Percentiles rank a stretch among this genome's conserved stretches.
phyloP scores from a whole-genome alignment of 2,797 vertebrate species.

The Sebastiscus tertius region DNA sequence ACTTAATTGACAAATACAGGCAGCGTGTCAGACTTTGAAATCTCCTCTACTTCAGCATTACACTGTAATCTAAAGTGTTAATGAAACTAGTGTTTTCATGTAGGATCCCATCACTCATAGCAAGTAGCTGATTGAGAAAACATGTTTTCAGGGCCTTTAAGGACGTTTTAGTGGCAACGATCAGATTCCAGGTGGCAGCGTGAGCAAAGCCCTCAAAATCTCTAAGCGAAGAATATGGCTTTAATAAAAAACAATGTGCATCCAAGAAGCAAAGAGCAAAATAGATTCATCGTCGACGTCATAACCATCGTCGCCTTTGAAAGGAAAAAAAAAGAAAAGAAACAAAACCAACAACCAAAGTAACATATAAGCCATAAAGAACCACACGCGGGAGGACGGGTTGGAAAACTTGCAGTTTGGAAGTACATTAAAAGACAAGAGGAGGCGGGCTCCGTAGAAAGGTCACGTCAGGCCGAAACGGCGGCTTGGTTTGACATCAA shows the following conservation, averaged over 20 bases:
- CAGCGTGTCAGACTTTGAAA: not conserved
- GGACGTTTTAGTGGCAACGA: not conserved
- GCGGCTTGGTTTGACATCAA: conserved; percentile 67
- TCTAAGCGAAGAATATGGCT: conserved; percentile 82
- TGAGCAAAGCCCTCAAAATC: conserved; percentile 44
- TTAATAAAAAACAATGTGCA: conserved; percentile 79
- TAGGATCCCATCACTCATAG: not conserved
- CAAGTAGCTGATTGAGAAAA: not conserved
- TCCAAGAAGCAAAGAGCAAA: conserved; percentile 80
- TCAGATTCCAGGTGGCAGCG: conserved; percentile 30
- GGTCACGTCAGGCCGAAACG: conserved; percentile 58
- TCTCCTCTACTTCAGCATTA: not conserved
- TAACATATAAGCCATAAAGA: conserved; percentile 83
- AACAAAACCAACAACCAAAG: conserved; percentile 68
- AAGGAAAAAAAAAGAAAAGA: conserved; percentile 6
- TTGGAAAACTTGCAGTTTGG: conserved; percentile 88
- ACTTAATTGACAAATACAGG: not conserved
- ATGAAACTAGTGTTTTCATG: not conserved
- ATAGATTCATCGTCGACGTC: conserved; percentile 16
- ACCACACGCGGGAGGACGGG: conserved; percentile 88
- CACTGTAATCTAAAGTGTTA: not conserved
- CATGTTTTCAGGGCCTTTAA: conserved; percentile 4
- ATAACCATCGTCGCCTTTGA: not conserved
- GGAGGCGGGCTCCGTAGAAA: conserved; percentile 72
- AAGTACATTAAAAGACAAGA: conserved; percentile 87